Evolutionary conservation across 2,113 vertebrate species (phyloP), one percentile per base, ranked within the genome.

Genomic region (Pseudorhombus dupliciocellatus): DNA sequence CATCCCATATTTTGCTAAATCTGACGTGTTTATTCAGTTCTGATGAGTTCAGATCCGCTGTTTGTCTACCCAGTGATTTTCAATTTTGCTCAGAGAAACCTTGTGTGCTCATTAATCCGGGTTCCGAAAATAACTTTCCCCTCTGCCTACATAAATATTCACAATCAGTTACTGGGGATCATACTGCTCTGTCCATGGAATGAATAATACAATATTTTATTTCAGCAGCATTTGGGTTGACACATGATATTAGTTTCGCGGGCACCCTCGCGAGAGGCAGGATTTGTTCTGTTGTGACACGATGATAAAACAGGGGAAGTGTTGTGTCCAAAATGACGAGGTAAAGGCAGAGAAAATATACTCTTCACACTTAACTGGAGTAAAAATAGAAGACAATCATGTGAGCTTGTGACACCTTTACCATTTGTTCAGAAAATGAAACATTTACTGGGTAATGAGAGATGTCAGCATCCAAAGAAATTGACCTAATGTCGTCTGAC

Each of bases 201-300:
- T 78, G 50, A 88, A 90, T 83, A 83, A 86, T 65, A 70, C 40
- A 87, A 37, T 52, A 50, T 75, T 80, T 68, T 61, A 81, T 77
- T 79, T 64, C 21, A 48, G 60, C 68, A 78, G 59, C 48, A 56
- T 79, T 68, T 30, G 57, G 34, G 63, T 61, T 55, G 40, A 72
- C 68, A 74, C 70, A 73, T 61, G 20, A 55, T 60, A 70, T 75
- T 66, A 55, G 26, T 59, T 81, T 79, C 68, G 60, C 55, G 70
- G 51, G 21, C 62, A 31, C 61, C 48, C 42, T 18, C 66, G 20
- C 25, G 46, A 73, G 37, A 42, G 58, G 22, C 21, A 10, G 30
- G 40, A 57, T 53, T 50, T 28, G 44, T 37, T 57, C 15, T 42
- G 7, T 18, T 54, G 34, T 30, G 30, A 30, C 20, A 37, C 20